Evolutionary conservation across 2,113 vertebrate genomes (phyloP), one percentile per base, ranked within the genome.

Genomic region (Zeus faber): DNA sequence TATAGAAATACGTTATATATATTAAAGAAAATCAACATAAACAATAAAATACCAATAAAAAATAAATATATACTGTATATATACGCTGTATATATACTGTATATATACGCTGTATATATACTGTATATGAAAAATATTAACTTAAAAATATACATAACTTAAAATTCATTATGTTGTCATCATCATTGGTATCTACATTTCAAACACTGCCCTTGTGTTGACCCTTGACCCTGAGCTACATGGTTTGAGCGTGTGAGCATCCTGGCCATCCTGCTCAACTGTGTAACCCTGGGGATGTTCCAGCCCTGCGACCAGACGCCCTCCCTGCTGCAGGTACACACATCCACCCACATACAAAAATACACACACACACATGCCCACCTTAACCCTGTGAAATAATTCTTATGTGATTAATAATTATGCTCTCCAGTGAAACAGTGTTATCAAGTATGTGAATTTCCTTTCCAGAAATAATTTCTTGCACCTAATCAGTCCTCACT

Each of bases 171-270:
- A n/a, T n/a, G n/a, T n/a, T n/a, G n/a, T n/a, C n/a, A n/a, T n/a
- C n/a, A n/a, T n/a, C n/a, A n/a, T n/a, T n/a, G n/a, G n/a, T n/a
- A n/a, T n/a, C n/a, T n/a, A 41, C 8, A 6, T 17, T 16, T 17
- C 39, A 25, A 37, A 40, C 14, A 23, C 16, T 25, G 27, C 9
- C 0, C 6, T 44, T 16, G 2, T 53, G 33, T 65, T 65, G 44
- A 49, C 62, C 92, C 94, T 97, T 98, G 91, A 97, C 91, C 3
- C 20, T 6, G 2, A 2, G 41, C 10, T 84, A 98, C 93, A 4
- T 99, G 96, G 96, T 99, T 99, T 13, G 96, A 99, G 83, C 94
- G 95, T 0, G 39, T 97, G 59, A 98, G 96, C 87, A 99, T 99
- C 91, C 73, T 97, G 89, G 96, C 95, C 67, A 98, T 99, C 84